A percentile compares a stretch with the other conserved stretches of the same genome.
phyloP scores from a whole-genome alignment of 1,140 invertebrate genomes.

The Bombus waltoni region DNA sequence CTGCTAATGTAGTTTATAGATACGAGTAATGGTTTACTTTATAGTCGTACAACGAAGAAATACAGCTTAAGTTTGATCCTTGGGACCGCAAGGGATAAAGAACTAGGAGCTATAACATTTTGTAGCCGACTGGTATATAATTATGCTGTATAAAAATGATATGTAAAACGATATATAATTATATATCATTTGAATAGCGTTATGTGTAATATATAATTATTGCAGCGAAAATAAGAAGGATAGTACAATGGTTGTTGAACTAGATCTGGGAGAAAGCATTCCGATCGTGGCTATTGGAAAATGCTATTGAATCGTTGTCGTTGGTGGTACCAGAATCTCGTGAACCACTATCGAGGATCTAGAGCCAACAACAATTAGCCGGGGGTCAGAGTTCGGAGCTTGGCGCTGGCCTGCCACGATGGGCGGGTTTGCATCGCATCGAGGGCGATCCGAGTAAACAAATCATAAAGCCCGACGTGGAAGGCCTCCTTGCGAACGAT shows the following conservation, averaged over 20 bases:
- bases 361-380: slow-evolving; percentile 83
- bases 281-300: neutral
- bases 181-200: neutral
- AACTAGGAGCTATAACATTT: neutral
- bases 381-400: slow-evolving; percentile 80
- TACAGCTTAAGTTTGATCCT: too few relatives aligned
- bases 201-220: too few relatives aligned
- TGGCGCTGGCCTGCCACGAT: slow-evolving; percentile 65
- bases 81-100: too few relatives aligned
- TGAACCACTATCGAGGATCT: slow-evolving; percentile 76
- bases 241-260: too few relatives aligned
- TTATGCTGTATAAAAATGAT: too few relatives aligned
- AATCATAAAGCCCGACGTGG: slow-evolving; percentile 73
- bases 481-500: slow-evolving; percentile 33
- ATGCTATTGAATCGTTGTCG: slow-evolving; percentile 19
- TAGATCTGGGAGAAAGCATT: neutral
- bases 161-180: too few relatives aligned
- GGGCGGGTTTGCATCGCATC: slow-evolving; percentile 74
- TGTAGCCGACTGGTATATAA: neutral
- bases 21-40: too few relatives aligned
- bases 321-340: slow-evolving; percentile 32
- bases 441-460: slow-evolving; percentile 79
- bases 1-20: too few relatives aligned
- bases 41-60: too few relatives aligned
- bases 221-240: neutral